Conservation (phyloP, 2,888 invertebrate species). For the Tetanocera ferruginea region DNA sequence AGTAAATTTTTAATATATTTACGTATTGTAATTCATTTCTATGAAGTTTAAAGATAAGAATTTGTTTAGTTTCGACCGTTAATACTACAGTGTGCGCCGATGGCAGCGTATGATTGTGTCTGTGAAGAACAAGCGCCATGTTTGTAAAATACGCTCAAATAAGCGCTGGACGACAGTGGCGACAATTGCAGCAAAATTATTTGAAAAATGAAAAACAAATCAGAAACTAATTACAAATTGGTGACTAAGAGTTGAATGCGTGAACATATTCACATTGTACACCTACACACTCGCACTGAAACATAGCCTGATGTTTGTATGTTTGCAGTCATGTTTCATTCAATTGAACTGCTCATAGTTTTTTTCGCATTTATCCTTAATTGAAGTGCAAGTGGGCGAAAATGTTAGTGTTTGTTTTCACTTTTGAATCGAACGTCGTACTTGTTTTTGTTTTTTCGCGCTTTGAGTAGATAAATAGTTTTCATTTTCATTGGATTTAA, state of each 20-base stretch:
- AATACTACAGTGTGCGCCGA: neutral
- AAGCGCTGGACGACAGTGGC: neutral
- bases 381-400: neutral
- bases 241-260: neutral
- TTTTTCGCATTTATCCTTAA: too few relatives aligned
- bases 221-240: slow-evolving; percentile 25
- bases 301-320: neutral
- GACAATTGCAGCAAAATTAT: neutral
- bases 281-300: neutral
- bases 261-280: neutral
- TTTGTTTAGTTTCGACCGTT: too few relatives aligned
- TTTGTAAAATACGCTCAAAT: neutral
- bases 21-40: too few relatives aligned
- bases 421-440: neutral
- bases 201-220: slow-evolving; percentile 25
- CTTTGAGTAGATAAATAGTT: too few relatives aligned
- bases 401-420: neutral
- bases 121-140: neutral
- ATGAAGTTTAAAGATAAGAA: too few relatives aligned
- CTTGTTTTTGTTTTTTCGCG: too few relatives aligned
- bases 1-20: too few relatives aligned
- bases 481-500: too few relatives aligned
- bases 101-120: neutral
- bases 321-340: neutral
- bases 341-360: neutral